Evolutionary conservation across 2,888 invertebrate genomes (phyloP).

Genomic region (Zootermopsis nevadensis): DNA sequence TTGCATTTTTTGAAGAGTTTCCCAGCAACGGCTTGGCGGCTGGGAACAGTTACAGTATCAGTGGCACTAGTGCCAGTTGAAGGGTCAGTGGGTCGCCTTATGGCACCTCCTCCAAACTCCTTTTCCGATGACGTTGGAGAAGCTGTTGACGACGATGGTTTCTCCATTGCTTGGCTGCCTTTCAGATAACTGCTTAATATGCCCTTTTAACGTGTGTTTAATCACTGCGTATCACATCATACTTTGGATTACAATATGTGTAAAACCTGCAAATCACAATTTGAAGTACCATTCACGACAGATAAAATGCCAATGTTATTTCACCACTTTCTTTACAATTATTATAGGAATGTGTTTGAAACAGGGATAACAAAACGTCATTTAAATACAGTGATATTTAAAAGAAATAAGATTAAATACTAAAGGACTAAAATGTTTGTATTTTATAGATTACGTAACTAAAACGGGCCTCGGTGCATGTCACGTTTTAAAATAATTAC

Average conservation of each 20-base stretch:
- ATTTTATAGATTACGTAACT: no score
- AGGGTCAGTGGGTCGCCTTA: conserved; percentile 46
- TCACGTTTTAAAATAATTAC: background rate
- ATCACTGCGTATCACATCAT: conserved; percentile 3
- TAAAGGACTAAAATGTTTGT: background rate
- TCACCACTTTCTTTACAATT: background rate
- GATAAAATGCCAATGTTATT: background rate
- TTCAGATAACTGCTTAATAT: background rate
- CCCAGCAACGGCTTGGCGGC: conserved; percentile 31
- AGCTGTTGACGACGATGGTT: conserved; percentile 36
- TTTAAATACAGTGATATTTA: background rate
- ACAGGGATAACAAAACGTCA: background rate
- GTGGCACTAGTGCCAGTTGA: conserved; percentile 52
- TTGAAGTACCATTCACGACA: background rate
- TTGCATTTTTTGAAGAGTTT: conserved; percentile 80
- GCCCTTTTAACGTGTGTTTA: background rate
- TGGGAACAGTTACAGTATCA: background rate
- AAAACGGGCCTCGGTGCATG: no score
- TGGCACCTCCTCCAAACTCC: conserved; percentile 10
- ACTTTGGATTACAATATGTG: background rate
- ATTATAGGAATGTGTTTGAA: background rate
- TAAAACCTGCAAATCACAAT: background rate
- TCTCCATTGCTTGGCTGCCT: conserved; percentile 54
- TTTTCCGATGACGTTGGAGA: background rate
- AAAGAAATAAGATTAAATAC: background rate